These are phyloP conservation scores for Notiomystis cincta DNA, from an alignment of 2,113 vertebrate species.

Conservation along the genomic window DNA sequence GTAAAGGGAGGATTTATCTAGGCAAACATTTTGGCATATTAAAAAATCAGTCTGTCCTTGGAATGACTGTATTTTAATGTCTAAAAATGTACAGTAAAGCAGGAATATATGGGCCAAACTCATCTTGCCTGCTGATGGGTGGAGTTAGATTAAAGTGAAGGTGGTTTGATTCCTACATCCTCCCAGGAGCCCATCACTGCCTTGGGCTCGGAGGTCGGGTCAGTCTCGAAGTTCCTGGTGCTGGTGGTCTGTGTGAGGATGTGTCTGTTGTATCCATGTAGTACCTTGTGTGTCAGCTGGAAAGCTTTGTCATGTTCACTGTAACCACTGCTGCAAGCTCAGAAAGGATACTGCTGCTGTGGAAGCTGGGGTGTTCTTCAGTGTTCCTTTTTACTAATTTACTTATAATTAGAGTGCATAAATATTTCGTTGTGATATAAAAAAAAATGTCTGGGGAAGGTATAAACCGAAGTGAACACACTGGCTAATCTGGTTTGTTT, in stretches of 20 bases:
- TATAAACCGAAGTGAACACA: not conserved
- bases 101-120: not conserved
- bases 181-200: not conserved
- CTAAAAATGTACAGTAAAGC: not conserved
- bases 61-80: not conserved
- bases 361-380: not conserved
- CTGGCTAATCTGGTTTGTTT: slow-evolving; percentile 33
- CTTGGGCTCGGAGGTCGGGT: not conserved
- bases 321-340: not conserved
- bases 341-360: not conserved
- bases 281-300: slow-evolving; percentile 18
- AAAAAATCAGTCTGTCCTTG: not conserved
- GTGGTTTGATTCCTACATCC: not conserved
- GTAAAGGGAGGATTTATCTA: not conserved
- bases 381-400: not conserved
- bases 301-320: not conserved
- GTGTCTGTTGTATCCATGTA: not conserved
- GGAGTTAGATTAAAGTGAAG: not conserved
- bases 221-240: not conserved
- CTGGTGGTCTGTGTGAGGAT: not conserved
- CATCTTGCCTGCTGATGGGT: not conserved
- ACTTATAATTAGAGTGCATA: not conserved
- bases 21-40: not conserved
- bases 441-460: not conserved
- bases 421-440: not conserved